These are phyloP conservation scores for Ptychobarbus kaznakovi DNA, from an alignment of 2,797 vertebrate genomes.

Conservation along the genomic window DNA sequence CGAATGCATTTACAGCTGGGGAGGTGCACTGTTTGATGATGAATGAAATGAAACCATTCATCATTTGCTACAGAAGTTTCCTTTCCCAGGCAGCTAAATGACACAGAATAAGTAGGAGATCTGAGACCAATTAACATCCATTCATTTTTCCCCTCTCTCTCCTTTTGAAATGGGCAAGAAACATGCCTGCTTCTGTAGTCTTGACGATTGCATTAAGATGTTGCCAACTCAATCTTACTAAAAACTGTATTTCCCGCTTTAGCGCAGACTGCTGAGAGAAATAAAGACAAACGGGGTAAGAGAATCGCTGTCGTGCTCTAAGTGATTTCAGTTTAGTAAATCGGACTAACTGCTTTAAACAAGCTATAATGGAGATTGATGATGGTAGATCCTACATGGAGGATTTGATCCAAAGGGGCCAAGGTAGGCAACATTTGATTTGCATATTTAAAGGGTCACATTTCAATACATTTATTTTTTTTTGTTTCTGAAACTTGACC, in stretches of 20 bases:
- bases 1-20: slow-evolving; percentile 28
- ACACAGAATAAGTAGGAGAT: slow-evolving; percentile 73
- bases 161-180: slow-evolving; percentile 66
- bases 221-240: slow-evolving; percentile 71
- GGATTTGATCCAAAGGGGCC: slow-evolving; percentile 78
- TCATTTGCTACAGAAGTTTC: slow-evolving; percentile 62
- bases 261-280: slow-evolving; percentile 64
- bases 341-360: slow-evolving; percentile 40
- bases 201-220: slow-evolving; percentile 69
- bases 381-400: slow-evolving; percentile 77
- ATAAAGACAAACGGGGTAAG: slow-evolving; percentile 47
- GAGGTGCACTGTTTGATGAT: not conserved
- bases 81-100: slow-evolving; percentile 66
- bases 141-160: slow-evolving; percentile 69
- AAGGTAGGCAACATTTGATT: slow-evolving; percentile 74
- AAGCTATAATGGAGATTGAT: slow-evolving; percentile 63
- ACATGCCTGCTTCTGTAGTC: slow-evolving; percentile 56
- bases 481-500: not conserved
- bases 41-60: slow-evolving; percentile 39
- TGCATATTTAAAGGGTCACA: slow-evolving; percentile 27
- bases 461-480: not conserved
- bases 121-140: slow-evolving; percentile 70
- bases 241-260: slow-evolving; percentile 56
- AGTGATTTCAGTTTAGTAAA: slow-evolving; percentile 30
- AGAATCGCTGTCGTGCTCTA: slow-evolving; percentile 12